phyloP scores from a whole-genome alignment of 2,888 invertebrate species.

The Tenthredo mesomela region DNA sequence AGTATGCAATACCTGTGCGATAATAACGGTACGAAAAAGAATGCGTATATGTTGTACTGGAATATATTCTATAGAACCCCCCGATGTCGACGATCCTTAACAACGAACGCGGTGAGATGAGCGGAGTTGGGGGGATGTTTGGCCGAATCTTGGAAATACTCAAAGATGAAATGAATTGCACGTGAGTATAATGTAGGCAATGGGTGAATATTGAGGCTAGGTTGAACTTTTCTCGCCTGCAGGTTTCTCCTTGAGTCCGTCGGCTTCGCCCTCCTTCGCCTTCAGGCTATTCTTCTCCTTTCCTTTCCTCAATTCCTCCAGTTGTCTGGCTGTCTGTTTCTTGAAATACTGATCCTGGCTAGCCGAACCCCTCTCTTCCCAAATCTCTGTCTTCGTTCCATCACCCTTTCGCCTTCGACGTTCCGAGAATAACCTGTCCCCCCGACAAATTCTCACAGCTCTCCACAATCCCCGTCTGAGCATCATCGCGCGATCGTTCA shows the following conservation, averaged over 20 bases:
- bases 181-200: conserved; percentile 65
- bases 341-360: conserved; percentile 72
- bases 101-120: conserved; percentile 62
- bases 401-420: conserved; percentile 69
- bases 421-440: conserved; percentile 62
- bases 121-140: conserved; percentile 71
- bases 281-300: conserved; percentile 30
- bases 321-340: conserved; percentile 67
- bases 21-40: not conserved
- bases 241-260: conserved; percentile 6
- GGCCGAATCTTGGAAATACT: conserved; percentile 72
- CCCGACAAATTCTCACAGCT: not conserved
- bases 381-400: conserved; percentile 70
- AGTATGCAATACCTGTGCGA: not conserved
- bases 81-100: conserved; percentile 68
- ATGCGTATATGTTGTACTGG: not conserved
- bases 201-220: not conserved
- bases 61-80: conserved; percentile 70
- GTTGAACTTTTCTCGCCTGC: conserved; percentile 27
- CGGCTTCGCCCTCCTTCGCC: not conserved
- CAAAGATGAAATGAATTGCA: conserved; percentile 72
- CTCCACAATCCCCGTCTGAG: conserved; percentile 15
- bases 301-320: conserved; percentile 62
- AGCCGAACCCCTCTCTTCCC: conserved; percentile 70
- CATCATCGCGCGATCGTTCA: not conserved